Percentiles rank a stretch among this genome's conserved stretches.
These are phyloP conservation scores for Nothobranchius furzeri DNA, from an alignment of 2,113 vertebrate genomes.

Conservation along the genomic window DNA sequence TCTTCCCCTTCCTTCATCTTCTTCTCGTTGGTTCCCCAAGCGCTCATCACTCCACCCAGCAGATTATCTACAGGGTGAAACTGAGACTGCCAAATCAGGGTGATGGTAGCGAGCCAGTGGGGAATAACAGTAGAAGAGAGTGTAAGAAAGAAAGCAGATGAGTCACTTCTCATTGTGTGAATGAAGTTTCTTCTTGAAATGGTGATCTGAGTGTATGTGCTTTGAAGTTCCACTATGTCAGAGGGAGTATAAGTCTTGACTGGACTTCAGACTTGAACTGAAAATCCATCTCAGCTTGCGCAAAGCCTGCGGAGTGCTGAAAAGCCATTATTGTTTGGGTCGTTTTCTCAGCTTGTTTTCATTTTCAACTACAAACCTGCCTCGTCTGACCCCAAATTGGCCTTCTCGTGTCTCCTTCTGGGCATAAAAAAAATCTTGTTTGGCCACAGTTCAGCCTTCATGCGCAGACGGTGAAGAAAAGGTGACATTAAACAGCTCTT, in stretches of 20 bases:
- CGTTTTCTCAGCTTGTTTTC: slow-evolving; percentile 29
- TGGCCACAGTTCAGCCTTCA: not conserved
- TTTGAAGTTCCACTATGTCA: slow-evolving; percentile 55
- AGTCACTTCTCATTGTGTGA: slow-evolving; percentile 62
- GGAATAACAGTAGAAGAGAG: slow-evolving; percentile 41
- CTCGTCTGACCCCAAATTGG: not conserved
- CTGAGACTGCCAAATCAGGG: slow-evolving; percentile 58
- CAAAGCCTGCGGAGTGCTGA: slow-evolving; percentile 29
- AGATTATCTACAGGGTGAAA: slow-evolving; percentile 71
- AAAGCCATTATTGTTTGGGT: slow-evolving; percentile 34
- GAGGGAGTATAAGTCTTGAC: slow-evolving; percentile 33
- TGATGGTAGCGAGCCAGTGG: slow-evolving; percentile 48
- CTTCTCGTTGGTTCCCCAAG: slow-evolving; percentile 61
- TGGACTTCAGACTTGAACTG: slow-evolving; percentile 39
- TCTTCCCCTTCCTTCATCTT: slow-evolving; percentile 56
- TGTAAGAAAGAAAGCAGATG: slow-evolving; percentile 32
- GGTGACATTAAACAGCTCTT: not conserved
- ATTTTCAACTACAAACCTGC: slow-evolving; percentile 12
- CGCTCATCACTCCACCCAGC: slow-evolving; percentile 61
- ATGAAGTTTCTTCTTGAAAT: slow-evolving; percentile 49
- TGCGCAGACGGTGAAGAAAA: not conserved
- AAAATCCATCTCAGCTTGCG: slow-evolving; percentile 29
- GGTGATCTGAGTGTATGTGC: slow-evolving; percentile 48
- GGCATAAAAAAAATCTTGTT: not conserved
- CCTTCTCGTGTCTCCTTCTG: not conserved